These are phyloP conservation scores for Rhyzopertha dominica DNA, from an alignment of 1,140 invertebrate genomes.

Conservation along the genomic window DNA sequence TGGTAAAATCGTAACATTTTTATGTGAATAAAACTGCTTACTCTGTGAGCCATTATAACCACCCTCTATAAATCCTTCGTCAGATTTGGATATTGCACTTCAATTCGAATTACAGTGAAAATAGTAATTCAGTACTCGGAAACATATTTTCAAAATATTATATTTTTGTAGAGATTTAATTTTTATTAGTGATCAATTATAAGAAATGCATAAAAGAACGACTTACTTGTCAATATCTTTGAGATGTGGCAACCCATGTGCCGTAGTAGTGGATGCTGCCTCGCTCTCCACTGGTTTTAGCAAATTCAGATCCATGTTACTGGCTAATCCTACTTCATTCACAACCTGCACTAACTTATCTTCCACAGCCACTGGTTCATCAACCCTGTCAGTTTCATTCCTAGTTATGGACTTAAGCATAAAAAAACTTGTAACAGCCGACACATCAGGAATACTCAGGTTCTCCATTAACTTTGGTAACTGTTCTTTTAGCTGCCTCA, in stretches of 20 bases:
- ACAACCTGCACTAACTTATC: conserved; percentile 42
- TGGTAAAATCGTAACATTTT: no score
- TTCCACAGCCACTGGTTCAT: conserved; percentile 30
- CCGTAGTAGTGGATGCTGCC: conserved; percentile 28
- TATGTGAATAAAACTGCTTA: no score
- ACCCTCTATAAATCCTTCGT: no score
- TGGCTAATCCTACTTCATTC: conserved; percentile 41
- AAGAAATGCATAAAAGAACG: conserved; percentile 3
- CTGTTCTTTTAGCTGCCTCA: conserved; percentile 58
- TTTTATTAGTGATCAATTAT: no score
- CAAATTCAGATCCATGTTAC: conserved; percentile 42
- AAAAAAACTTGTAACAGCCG: conserved; percentile 67
- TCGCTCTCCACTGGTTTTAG: conserved; percentile 44
- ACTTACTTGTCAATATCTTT: conserved; percentile 44
- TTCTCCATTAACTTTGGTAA: conserved; percentile 57
- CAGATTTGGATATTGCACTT: no score
- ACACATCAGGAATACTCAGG: conserved; percentile 56
- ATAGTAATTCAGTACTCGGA: no score
- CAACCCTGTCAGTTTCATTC: conserved; percentile 19
- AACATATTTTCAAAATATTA: no score
- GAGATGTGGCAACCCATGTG: conserved; percentile 35
- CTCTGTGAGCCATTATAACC: no score
- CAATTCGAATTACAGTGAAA: no score
- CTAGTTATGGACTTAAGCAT: conserved; percentile 42
- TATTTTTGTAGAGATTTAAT: no score